Conservation (phyloP, 2,888 invertebrate species). For the Linnaemya vulpina region DNA sequence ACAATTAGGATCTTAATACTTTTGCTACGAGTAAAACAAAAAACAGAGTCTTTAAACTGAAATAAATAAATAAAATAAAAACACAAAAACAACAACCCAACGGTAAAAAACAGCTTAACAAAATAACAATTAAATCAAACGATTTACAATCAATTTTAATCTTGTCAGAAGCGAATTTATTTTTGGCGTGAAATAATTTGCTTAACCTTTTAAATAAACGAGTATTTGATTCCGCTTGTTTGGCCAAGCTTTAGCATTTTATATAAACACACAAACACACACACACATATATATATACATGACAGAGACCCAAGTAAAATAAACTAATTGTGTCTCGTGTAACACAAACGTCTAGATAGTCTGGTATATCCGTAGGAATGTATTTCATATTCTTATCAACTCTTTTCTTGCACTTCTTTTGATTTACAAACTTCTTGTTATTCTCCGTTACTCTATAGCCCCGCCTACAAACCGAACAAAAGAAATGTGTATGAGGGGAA, state of each 20-base stretch:
- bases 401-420: background rate
- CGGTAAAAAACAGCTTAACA: conserved; percentile 6
- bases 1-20: too few species aligned
- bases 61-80: background rate
- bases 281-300: background rate
- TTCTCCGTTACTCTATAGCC: conserved; percentile 29
- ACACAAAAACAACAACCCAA: background rate
- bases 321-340: too few species aligned
- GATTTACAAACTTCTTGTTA: conserved; percentile 9
- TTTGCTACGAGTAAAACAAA: too few species aligned
- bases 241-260: conserved; percentile 42
- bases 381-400: conserved; percentile 2
- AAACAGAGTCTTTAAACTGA: too few species aligned
- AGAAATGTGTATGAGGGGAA: background rate
- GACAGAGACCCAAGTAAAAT: too few species aligned
- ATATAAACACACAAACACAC: background rate
- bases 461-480: background rate
- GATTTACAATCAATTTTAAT: conserved; percentile 46
- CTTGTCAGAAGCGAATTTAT: conserved; percentile 46
- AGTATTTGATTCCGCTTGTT: conserved; percentile 38
- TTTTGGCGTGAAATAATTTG: conserved; percentile 18
- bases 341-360: background rate
- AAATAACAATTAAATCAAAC: conserved; percentile 29
- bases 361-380: too few species aligned
- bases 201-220: conserved; percentile 33